Base-by-base conservation (phyloP, 2,888 invertebrate species). In the Thereva unica region DNA sequence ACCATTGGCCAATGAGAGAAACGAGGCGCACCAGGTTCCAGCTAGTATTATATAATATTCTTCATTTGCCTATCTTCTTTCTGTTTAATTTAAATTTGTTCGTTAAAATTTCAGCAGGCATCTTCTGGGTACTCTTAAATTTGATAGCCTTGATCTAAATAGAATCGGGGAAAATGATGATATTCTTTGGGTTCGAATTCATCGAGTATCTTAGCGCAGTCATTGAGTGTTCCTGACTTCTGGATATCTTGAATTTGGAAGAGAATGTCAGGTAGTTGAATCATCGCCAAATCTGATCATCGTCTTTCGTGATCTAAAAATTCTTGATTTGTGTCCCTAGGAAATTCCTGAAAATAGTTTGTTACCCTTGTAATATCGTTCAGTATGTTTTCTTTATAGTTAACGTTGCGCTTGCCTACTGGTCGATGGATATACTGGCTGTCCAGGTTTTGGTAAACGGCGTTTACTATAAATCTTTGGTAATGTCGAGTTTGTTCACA, bases 111-210 rank as follows among this genome's bases (percentile, higher is more conserved):
- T n/a, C n/a, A n/a, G 42, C 72, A 78, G 7, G 77, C 72, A 54
- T 76, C 77, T 23, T 65, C 73, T 0, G 78, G 80, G 71, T 80
- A 80, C 64, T 79, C 76, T 61, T 80, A 80, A 1, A 75, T 70
- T 0, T 75, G 77, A 34, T 73, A 72, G 57, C 79, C 80, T 69
- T 79, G 80, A 4, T 76, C 74, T 23, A 80, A 67, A 0, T 80
- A 80, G 52, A 74, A 80, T 44, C 80, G 74, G 0, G 80, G 70
- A 64, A 74, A 78, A 64, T 80, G 80, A 72, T 80, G 80, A 70
- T 80, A 81, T 38, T 80, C 79, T 37, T 80, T 81, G n/a, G n/a
- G n/a, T n/a, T n/a, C n/a, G n/a, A n/a, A n/a, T 0, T 76, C 77
- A 5, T 80, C 80, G 9, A 80, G 44, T 23, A 50, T 50, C 3